phyloP scores from a whole-genome alignment of 2,888 invertebrate species.

The Nephrotoma appendiculata region DNA sequence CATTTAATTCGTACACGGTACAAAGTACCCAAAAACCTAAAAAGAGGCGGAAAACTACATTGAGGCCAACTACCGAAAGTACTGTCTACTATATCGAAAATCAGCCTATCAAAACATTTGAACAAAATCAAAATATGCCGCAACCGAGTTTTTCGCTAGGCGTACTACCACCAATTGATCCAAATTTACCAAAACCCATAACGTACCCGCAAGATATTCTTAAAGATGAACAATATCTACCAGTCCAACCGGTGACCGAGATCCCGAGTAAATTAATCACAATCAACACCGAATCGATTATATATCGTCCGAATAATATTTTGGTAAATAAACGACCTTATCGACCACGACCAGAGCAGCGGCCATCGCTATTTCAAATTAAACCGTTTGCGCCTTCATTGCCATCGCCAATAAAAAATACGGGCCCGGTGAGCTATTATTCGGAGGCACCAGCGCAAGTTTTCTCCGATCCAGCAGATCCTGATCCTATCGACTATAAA shows the following conservation, averaged over 20 bases:
- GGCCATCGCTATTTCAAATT: not conserved
- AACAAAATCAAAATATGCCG: not conserved
- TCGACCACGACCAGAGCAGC: not conserved
- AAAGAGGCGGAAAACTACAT: not conserved
- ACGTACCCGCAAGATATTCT: not conserved
- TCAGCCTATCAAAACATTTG: not conserved
- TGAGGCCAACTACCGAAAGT: not conserved
- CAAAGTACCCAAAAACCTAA: slow-evolving; percentile 3
- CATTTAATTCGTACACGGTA: not conserved
- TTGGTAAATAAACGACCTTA: not conserved
- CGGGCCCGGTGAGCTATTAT: not conserved
- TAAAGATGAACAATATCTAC: not conserved
- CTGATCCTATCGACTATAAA: slow-evolving; percentile 11
- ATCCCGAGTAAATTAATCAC: not conserved
- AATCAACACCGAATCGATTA: not conserved
- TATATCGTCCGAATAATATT: not conserved
- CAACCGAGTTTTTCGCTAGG: not conserved
- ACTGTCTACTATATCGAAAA: not conserved
- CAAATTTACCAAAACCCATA: not conserved
- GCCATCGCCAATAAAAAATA: not conserved
- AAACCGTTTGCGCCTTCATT: not conserved
- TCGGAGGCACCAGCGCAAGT: not conserved
- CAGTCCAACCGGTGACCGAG: not conserved
- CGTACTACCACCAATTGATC: not conserved
- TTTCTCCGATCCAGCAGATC: slow-evolving; percentile 12